phyloP scores from a whole-genome alignment of 2,113 vertebrate species.

The Macquaria australasica region DNA sequence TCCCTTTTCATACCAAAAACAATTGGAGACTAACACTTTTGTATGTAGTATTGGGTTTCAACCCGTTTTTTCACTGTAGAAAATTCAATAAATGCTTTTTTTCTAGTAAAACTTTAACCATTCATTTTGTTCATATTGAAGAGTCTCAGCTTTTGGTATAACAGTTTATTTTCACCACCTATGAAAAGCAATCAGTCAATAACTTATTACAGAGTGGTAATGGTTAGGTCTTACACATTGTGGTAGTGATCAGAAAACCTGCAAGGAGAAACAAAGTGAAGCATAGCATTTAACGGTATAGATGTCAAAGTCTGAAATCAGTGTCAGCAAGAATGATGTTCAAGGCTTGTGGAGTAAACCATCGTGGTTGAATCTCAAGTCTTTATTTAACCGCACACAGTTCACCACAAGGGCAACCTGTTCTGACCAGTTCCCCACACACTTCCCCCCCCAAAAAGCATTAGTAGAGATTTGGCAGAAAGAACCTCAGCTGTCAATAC shows the following conservation, averaged over 20 bases:
- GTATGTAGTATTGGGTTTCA: constrained; percentile 45
- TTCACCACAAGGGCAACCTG: constrained; percentile 59
- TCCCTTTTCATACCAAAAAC: constrained; percentile 53
- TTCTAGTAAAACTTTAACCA: background rate
- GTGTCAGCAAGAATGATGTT: constrained; percentile 24
- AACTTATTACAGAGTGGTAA: constrained; percentile 83
- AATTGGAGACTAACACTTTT: constrained; percentile 51
- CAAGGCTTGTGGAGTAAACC: constrained; percentile 56
- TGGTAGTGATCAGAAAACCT: constrained; percentile 73
- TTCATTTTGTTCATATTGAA: constrained; percentile 24
- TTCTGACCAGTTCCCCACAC: constrained; percentile 34
- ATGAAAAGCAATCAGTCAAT: constrained; percentile 91
- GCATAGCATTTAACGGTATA: constrained; percentile 35
- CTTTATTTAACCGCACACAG: constrained; percentile 64
- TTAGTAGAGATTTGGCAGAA: constrained; percentile 71
- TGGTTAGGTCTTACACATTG: constrained; percentile 83
- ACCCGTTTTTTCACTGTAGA: constrained; percentile 53
- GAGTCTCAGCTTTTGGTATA: constrained; percentile 79
- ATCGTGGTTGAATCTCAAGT: constrained; percentile 57
- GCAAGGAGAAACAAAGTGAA: constrained; percentile 56
- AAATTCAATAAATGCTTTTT: constrained; percentile 70
- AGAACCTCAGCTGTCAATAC: constrained; percentile 56
- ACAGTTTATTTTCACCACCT: constrained; percentile 90
- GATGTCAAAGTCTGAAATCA: constrained; percentile 30
- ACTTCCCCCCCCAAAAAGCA: constrained; percentile 50